Conservation (phyloP, 2,113 vertebrate species). For the Mirounga angustirostris region DNA sequence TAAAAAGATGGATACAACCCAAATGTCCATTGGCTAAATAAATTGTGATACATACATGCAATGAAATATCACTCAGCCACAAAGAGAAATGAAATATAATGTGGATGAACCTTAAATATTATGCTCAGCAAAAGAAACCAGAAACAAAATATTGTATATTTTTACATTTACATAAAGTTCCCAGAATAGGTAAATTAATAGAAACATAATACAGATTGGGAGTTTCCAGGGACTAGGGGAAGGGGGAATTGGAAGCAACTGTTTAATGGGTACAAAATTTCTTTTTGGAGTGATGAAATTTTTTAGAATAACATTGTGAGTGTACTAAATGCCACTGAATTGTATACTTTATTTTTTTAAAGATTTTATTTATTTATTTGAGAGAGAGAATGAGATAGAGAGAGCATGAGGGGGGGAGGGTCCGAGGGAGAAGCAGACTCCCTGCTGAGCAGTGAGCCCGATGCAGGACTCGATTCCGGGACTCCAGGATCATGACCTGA, state of each 20-base stretch:
- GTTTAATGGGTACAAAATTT: background rate
- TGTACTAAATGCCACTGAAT: background rate
- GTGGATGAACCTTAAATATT: background rate
- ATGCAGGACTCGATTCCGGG: no score
- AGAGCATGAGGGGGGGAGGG: no score
- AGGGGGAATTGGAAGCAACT: background rate
- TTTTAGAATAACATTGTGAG: background rate
- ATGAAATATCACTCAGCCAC: background rate
- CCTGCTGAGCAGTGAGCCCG: no score
- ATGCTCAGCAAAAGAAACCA: background rate
- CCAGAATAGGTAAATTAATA: background rate
- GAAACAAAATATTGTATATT: background rate
- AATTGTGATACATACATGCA: background rate
- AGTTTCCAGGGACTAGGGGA: background rate
- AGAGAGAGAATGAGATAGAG: no score
- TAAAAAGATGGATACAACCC: background rate
- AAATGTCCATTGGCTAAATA: background rate
- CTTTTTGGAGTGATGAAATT: background rate
- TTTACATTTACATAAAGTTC: background rate
- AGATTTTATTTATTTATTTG: no score
- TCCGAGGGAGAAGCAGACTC: no score
- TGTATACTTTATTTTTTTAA: background rate
- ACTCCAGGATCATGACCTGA: no score
- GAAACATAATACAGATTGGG: background rate
- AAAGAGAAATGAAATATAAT: background rate